phyloP scores from a whole-genome alignment of 2,888 invertebrate genomes.

The Troides oblongomaculatus region DNA sequence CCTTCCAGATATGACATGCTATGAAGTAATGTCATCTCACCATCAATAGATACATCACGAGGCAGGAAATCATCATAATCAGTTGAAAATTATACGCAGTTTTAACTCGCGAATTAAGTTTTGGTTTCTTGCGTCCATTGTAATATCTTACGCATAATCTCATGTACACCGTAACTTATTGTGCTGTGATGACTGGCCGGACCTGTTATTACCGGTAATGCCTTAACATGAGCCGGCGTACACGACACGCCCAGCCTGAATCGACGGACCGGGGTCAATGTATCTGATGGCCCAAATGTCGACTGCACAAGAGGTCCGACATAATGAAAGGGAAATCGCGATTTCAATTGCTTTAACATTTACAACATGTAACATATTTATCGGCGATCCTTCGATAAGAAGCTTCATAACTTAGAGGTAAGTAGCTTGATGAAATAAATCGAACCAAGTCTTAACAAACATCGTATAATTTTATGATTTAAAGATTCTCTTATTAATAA shows the following conservation, averaged over 20 bases:
- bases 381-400: too few species aligned
- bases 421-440: too few species aligned
- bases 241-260: slow-evolving; percentile 51
- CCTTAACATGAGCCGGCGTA: slow-evolving; percentile 43
- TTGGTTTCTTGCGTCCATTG: slow-evolving; percentile 13
- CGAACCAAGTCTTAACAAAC: too few species aligned
- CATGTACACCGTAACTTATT: slow-evolving; percentile 34
- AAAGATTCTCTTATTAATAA: too few species aligned
- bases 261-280: slow-evolving; percentile 49
- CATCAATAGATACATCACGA: too few species aligned
- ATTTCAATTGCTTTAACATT: slow-evolving; percentile 19
- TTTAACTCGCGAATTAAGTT: background rate
- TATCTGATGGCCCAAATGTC: slow-evolving; percentile 37
- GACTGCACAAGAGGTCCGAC: slow-evolving; percentile 19
- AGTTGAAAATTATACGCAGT: too few species aligned
- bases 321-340: slow-evolving; percentile 30
- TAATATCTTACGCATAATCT: slow-evolving; percentile 16
- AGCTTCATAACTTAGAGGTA: too few species aligned
- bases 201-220: slow-evolving; percentile 51
- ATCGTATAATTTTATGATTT: too few species aligned
- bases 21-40: too few species aligned
- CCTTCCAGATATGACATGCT: too few species aligned
- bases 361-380: background rate
- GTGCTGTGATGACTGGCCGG: slow-evolving; percentile 48
- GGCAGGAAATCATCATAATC: too few species aligned